These are phyloP conservation scores for Myrmophylax atrothorax DNA, from an alignment of 2,113 vertebrate species.

Conservation along the genomic window DNA sequence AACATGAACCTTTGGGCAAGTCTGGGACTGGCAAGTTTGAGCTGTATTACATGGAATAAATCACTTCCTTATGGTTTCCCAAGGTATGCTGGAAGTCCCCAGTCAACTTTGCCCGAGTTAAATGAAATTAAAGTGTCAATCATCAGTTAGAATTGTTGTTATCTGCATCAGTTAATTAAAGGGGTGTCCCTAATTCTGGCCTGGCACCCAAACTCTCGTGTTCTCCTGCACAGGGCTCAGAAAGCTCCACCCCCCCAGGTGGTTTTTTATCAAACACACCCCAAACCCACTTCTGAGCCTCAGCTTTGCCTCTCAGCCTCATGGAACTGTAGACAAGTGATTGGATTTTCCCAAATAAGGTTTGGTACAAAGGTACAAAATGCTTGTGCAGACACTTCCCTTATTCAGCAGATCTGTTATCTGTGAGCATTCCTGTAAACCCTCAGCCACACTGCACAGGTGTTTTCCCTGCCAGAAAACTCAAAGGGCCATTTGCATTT, in stretches of 20 bases:
- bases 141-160: not conserved
- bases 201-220: not conserved
- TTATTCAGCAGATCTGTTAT: slow-evolving; percentile 35
- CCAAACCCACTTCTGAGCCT: not conserved
- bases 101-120: not conserved
- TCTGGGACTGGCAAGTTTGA: not conserved
- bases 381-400: not conserved
- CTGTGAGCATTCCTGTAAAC: slow-evolving; percentile 37
- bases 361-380: not conserved
- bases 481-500: slow-evolving; percentile 36
- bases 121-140: not conserved
- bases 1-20: not conserved
- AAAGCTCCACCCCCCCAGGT: not conserved
- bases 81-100: not conserved
- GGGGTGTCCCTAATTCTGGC: not conserved
- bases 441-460: slow-evolving; percentile 15
- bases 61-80: not conserved
- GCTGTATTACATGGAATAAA: not conserved
- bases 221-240: not conserved
- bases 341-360: not conserved
- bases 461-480: slow-evolving; percentile 23
- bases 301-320: not conserved
- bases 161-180: not conserved
- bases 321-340: not conserved
- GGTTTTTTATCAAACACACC: not conserved